Base-by-base conservation (phyloP, 2,888 invertebrate genomes). In the Hydrotaea diabolus region DNA sequence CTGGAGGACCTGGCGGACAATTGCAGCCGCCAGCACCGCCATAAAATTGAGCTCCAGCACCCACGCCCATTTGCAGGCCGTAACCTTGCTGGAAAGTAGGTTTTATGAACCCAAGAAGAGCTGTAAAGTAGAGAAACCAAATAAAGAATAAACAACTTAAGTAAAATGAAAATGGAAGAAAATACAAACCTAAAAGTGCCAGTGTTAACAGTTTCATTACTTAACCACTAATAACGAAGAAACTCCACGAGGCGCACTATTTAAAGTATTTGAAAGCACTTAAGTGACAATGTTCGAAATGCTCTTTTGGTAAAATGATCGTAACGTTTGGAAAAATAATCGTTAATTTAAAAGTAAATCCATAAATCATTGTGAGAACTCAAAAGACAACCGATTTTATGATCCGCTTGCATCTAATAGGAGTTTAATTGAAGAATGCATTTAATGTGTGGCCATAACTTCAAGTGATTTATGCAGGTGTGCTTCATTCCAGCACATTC, bases 1-100 rank as follows among this genome's bases (percentile, higher is more conserved):
- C 84, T 0, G 82, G 86, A 5, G 84, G 81, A 11, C 86, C 86
- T 13, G 84, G 84, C 4, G 84, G 78, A 43, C 86, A 83, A 72
- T 80, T 80, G 11, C 75, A 72, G 13, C 84, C 86, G 39, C 79
- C 79, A 11, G 46, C 77, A 7, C 82, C 82, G 21, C 39, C 66
- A 43, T 66, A 43, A 19, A 66, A 43, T 21, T 66, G 66, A 0
- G 82, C 77, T 23, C 62, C 66, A 4, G 69, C 43, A 31, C 74
- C 77, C 31, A 62, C 43, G 21, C 77, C 77, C 31, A 62, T 23
- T 23, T 66, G 66, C 0, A 77, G 3, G 26, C 71, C 71, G 9
- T 71, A 71, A 26, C 71, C 77, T 49, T 77, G 77, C 11, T 59
- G 77, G 7, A 17, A 19, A 13, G 71, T 59, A 5, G n/a, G 17